phyloP scores from a whole-genome alignment of 2,888 invertebrate genomes.

The Plebejus anna region DNA sequence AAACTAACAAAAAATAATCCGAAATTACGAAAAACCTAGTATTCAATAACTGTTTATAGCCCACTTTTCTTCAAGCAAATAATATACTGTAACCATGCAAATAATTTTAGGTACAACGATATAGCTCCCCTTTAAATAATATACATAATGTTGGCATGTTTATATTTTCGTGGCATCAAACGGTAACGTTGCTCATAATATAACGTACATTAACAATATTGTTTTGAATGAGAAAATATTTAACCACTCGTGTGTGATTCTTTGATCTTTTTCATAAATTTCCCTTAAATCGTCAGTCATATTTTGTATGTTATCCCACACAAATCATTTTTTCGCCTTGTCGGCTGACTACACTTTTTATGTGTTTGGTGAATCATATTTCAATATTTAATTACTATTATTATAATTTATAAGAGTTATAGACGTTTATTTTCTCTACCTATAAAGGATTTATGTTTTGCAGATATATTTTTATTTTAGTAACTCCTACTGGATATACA shows the following conservation, averaged over 20 bases:
- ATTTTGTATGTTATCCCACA: slow-evolving; percentile 2
- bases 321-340: not conserved
- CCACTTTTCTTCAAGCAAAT: not conserved
- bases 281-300: not conserved
- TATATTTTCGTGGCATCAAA: slow-evolving; percentile 12
- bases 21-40: not conserved
- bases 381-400: slow-evolving; percentile 2
- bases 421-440: not conserved
- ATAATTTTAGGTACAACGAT: not conserved
- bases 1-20: too few relatives aligned
- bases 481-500: not conserved
- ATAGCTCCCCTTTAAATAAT: not conserved
- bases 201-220: slow-evolving; percentile 4
- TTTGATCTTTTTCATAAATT: slow-evolving; percentile 15
- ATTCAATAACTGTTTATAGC: not conserved
- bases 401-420: not conserved
- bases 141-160: slow-evolving; percentile 4
- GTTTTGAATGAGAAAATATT: slow-evolving; percentile 15
- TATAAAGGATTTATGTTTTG: not conserved
- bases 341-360: slow-evolving; percentile 11
- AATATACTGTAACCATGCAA: not conserved
- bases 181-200: slow-evolving; percentile 3
- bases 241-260: not conserved
- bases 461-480: not conserved
- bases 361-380: slow-evolving; percentile 11